A percentile compares a stretch with the other conserved stretches of the same genome.
These are phyloP conservation scores for Muscidifurax raptorellus DNA, from an alignment of 1,140 invertebrate genomes.

Conservation along the genomic window DNA sequence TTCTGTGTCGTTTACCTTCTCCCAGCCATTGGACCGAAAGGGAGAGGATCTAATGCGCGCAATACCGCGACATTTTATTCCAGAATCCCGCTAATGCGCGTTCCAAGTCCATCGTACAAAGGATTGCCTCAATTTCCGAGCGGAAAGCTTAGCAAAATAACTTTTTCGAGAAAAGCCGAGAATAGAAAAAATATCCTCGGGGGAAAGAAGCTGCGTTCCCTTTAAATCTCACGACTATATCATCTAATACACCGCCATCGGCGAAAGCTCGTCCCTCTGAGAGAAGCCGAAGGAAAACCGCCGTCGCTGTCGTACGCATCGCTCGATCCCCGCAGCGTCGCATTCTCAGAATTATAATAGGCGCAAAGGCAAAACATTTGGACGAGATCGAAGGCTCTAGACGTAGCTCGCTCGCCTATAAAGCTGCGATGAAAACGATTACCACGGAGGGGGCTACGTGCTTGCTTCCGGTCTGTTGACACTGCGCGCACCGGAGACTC, in stretches of 20 bases:
- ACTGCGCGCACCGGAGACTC: slow-evolving; percentile 55
- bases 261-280: not conserved
- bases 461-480: slow-evolving; percentile 65
- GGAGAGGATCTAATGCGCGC: not conserved
- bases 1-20: slow-evolving; percentile 18
- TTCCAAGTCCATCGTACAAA: too few species aligned
- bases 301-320: not conserved
- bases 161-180: too few species aligned
- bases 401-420: not conserved
- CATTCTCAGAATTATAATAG: not conserved
- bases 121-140: not conserved
- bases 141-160: too few species aligned
- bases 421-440: slow-evolving; percentile 52
- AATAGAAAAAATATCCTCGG: too few species aligned
- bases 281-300: not conserved
- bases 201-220: not conserved
- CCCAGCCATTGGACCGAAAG: not conserved
- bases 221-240: not conserved
- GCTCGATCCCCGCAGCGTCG: not conserved
- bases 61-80: not conserved
- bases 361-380: not conserved
- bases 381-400: not conserved
- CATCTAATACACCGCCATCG: not conserved
- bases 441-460: slow-evolving; percentile 45
- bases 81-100: not conserved